phyloP scores from a whole-genome alignment of 2,888 invertebrate species.

The Lycocerus yunnanus region DNA sequence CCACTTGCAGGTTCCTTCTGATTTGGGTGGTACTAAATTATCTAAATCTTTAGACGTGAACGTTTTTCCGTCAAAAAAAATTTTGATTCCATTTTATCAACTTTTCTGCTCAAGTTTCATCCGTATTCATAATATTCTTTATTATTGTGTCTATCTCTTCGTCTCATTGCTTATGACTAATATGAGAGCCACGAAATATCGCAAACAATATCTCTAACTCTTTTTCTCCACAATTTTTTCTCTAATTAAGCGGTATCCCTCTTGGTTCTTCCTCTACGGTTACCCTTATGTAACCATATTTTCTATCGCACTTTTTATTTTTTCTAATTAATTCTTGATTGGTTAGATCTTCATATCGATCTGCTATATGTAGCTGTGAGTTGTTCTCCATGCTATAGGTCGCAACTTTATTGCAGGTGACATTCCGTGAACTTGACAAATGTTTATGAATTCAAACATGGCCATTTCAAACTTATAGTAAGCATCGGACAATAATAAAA shows the following conservation, averaged over 20 bases:
- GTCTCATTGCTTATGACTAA: constrained; percentile 67
- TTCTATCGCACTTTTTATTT: constrained; percentile 84
- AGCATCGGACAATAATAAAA: constrained; percentile 91
- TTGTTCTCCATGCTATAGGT: constrained; percentile 91
- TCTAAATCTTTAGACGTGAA: constrained; percentile 73
- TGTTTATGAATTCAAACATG: constrained; percentile 97
- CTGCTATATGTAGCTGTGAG: constrained; percentile 93
- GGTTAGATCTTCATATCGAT: constrained; percentile 92
- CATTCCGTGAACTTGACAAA: constrained; percentile 96
- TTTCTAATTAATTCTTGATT: constrained; percentile 81
- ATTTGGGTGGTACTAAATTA: background rate
- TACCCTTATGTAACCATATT: constrained; percentile 94
- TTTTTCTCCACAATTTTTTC: constrained; percentile 95
- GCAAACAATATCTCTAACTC: constrained; percentile 98
- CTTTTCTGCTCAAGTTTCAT: constrained; percentile 89
- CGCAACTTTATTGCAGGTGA: constrained; percentile 98
- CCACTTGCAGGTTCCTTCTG: constrained; percentile 30
- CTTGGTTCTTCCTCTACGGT: constrained; percentile 78
- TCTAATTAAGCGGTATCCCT: constrained; percentile 89
- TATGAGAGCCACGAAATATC: constrained; percentile 90
- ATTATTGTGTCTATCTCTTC: constrained; percentile 75
- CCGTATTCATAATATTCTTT: constrained; percentile 77
- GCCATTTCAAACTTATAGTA: constrained; percentile 99
- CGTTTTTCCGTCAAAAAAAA: constrained; percentile 80
- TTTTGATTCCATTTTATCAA: constrained; percentile 83